Evolutionary conservation across 2,888 invertebrate species (phyloP), one percentile per base, ranked within the genome.

Genomic region (Drosophila emarginata): DNA sequence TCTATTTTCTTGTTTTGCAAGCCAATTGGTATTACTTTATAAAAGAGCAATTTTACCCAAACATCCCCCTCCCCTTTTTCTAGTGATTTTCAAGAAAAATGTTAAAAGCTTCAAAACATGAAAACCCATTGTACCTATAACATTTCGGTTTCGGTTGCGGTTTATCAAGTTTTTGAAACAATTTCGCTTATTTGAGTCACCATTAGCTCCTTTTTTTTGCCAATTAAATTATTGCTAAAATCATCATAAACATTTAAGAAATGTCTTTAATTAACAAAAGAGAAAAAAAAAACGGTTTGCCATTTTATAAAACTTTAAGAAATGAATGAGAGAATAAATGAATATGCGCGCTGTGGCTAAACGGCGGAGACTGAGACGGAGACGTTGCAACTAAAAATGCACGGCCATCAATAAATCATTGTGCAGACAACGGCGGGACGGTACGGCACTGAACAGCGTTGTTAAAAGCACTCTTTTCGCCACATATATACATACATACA

Each of bases 341-440:
- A 32, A 32, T 32, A 32, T 32, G 32, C 1, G 45, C 45, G 45
- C 18, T 18, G 12, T 32, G 2, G 2, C 32, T 11, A 9, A 9
- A 12, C 11, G 18, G 21, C 45, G 18, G 18, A 14, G 45, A 12
- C 12, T 9, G 18, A 21, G 45, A 45, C 45, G 64, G 64, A 72
- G 59, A 61, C 57, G 60, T 75, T 77, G 78, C 68, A 78, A 67
- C 74, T 77, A 76, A 77, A 77, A 80, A 79, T 72, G 69, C 79
- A 65, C 68, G 72, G 72, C 77, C 81, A 84, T 86, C 87, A 86
- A 83, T 83, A 83, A 83, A 83, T 83, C 82, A 83, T 83, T 75
- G 77, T 63, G 72, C 81, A 86, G 82, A 83, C 82, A 83, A 79
- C 84, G 65, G 53, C 53, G 59, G 39, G 64, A 63, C 66, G 61